phyloP scores from a whole-genome alignment of 2,888 invertebrate species.

The Cephalotes varians region DNA sequence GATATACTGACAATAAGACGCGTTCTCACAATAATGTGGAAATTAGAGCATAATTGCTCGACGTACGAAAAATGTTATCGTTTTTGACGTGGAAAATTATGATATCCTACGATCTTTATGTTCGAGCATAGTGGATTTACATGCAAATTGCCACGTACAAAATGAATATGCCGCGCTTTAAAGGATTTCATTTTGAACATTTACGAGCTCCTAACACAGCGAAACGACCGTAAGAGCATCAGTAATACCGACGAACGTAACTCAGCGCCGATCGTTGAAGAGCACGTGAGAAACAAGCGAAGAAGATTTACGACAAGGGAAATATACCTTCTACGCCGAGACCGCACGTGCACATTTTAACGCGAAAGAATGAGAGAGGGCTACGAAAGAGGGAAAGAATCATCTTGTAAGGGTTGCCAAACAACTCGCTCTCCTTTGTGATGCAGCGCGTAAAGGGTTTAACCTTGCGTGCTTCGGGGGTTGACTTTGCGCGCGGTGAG shows the following conservation, averaged over 20 bases:
- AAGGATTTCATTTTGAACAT: conserved; percentile 74
- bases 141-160: conserved; percentile 68
- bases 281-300: conserved; percentile 75
- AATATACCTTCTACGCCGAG: conserved; percentile 61
- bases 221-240: conserved; percentile 32
- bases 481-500: conserved; percentile 58
- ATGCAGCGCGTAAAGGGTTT: conserved; percentile 80
- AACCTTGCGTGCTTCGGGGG: conserved; percentile 65
- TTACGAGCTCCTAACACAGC: conserved; percentile 70
- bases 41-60: not conserved
- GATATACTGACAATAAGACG: not conserved
- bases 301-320: conserved; percentile 76
- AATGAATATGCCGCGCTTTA: conserved; percentile 69
- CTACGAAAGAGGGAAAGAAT: conserved; percentile 57
- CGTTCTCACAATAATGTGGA: not conserved
- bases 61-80: not conserved
- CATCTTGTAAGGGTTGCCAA: conserved; percentile 71
- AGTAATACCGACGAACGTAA: conserved; percentile 64
- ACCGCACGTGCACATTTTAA: conserved; percentile 63
- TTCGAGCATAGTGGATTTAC: conserved; percentile 62
- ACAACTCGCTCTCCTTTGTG: conserved; percentile 79
- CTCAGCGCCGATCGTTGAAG: conserved; percentile 74
- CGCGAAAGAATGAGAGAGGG: conserved; percentile 68
- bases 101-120: conserved; percentile 21
- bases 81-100: conserved; percentile 34